A percentile compares a stretch with the other conserved stretches of the same genome.
phyloP scores from a whole-genome alignment of 2,113 vertebrate genomes.

The Dipodomys ordii region DNA sequence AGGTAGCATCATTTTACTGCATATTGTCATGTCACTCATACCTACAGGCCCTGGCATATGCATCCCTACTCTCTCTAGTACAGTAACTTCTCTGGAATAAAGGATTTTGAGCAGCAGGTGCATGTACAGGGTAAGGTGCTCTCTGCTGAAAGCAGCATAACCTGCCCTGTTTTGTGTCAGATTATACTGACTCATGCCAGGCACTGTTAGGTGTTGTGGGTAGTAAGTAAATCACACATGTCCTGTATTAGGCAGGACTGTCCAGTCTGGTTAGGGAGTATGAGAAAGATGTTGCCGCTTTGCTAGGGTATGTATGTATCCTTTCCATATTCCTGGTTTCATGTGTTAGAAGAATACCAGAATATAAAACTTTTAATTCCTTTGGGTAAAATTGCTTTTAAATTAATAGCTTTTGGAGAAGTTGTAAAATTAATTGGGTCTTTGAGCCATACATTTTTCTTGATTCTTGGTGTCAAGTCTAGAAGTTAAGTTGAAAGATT shows the following conservation, averaged over 20 bases:
- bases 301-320: not conserved
- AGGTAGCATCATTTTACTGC: slow-evolving; percentile 61
- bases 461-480: slow-evolving; percentile 30
- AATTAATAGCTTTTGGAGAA: slow-evolving; percentile 34
- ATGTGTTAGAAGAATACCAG: not conserved
- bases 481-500: not conserved
- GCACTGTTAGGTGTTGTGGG: slow-evolving; percentile 22
- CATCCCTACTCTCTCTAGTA: not conserved
- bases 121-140: not conserved
- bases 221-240: not conserved
- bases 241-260: not conserved
- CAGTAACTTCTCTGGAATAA: not conserved
- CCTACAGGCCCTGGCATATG: not conserved
- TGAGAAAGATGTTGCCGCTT: not conserved
- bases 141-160: not conserved
- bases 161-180: not conserved
- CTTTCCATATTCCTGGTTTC: not conserved
- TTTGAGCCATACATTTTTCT: slow-evolving; percentile 39
- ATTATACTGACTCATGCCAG: slow-evolving; percentile 54
- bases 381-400: not conserved
- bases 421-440: not conserved
- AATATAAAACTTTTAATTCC: not conserved
- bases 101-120: slow-evolving; percentile 31
- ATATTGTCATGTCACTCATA: not conserved
- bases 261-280: not conserved